Evolutionary conservation across 1,140 invertebrate genomes (phyloP).

Genomic region (Steinernema khuongi): DNA sequence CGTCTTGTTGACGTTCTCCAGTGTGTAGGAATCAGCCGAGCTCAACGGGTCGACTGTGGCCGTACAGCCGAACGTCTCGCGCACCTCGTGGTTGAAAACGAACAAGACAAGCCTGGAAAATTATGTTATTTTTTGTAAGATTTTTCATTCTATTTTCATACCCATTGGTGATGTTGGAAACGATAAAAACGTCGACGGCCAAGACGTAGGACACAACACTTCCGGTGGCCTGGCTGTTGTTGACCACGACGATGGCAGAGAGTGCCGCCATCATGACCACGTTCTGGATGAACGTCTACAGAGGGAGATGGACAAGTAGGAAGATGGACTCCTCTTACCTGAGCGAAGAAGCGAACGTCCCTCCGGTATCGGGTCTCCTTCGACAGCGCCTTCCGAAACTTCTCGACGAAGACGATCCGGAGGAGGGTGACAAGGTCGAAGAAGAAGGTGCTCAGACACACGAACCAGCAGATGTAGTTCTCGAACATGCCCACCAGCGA

Average conservation of each 20-base stretch:
- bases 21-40: too few species aligned
- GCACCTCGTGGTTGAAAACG: not conserved
- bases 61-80: not conserved
- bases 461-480: not conserved
- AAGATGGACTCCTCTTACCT: too few species aligned
- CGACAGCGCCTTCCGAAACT: not conserved
- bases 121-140: not conserved
- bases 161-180: not conserved
- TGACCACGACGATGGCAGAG: not conserved
- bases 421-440: not conserved
- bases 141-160: not conserved
- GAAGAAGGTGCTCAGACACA: not conserved
- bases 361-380: not conserved
- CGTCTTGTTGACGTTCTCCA: too few species aligned
- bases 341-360: not conserved
- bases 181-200: not conserved
- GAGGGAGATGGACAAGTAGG: too few species aligned
- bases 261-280: not conserved
- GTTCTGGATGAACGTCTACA: too few species aligned
- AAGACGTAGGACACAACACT: not conserved
- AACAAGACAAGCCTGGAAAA: not conserved
- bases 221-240: not conserved
- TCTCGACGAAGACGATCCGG: not conserved
- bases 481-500: not conserved
- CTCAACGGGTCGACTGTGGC: too few species aligned